Evolutionary conservation across 2,113 vertebrate genomes (phyloP), one percentile per base, ranked within the genome.

Genomic region (Pituophis catenifer): DNA sequence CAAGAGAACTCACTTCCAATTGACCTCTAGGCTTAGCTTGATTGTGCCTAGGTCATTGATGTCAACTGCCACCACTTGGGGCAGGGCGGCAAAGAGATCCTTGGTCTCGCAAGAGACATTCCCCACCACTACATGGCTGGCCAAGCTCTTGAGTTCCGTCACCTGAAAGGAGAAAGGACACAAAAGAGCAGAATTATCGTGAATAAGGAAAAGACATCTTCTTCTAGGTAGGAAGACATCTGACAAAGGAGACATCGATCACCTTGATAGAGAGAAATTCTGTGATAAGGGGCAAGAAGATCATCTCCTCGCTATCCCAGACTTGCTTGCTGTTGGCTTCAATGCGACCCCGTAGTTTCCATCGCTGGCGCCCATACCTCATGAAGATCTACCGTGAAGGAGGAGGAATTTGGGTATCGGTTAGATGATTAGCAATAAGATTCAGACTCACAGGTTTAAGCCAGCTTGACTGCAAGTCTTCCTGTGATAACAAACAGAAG

Each of bases 191-290:
- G 89, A 88, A 38, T 33, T 24, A 1, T 81, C 8, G 1, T n/a
- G 57, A 94, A 57, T n/a, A 11, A 11, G 4, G 57, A 55, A 70
- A 52, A 26, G 29, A 8, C 8, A 52, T 52, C 44, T 50, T 58
- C 58, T 23, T n/a, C 33, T 12, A 5, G 11, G 24, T 15, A 52
- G n/a, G 38, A 8, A 11, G n/a, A 81, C 89, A 21, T 81, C 90
- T 59, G 3, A 1, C 48, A 1, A 4, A 50, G 38, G 53, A 24
- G 48, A 11, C 70, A 12, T 29, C 58, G n/a, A 2, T 92, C 95
- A 99, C 99, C 99, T 99, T 99, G 95, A 99, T 99, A 54, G 98
- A 99, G 70, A 99, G 98, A 97, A 99, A 99, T 94, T 99, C 99
- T 0, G 98, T 99, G 96, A 99, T 96, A 5, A 99, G 99, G 0